Evolutionary conservation across 1,140 invertebrate species (phyloP).

Genomic region (Protaetia brevitarsis): DNA sequence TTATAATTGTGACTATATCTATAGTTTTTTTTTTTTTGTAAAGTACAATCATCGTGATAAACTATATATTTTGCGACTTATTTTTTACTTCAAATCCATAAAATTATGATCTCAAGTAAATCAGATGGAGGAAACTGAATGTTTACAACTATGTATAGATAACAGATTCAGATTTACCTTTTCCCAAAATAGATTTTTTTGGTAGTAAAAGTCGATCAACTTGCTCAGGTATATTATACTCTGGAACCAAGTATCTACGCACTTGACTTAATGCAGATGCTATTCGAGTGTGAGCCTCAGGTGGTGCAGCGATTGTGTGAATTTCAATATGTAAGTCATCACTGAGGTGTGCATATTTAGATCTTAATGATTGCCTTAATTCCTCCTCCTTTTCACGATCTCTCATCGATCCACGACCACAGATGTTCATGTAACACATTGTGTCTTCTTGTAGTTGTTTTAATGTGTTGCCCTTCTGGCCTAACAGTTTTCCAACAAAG

Average conservation of each 20-base stretch:
- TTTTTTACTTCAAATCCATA: too few relatives aligned
- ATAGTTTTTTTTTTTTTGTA: too few relatives aligned
- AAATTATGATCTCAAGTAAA: too few relatives aligned
- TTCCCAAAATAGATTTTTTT: constrained; percentile 81
- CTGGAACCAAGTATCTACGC: constrained; percentile 68
- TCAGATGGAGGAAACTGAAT: too few relatives aligned
- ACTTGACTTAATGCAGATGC: constrained; percentile 80
- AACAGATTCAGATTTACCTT: too few relatives aligned
- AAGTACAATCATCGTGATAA: too few relatives aligned
- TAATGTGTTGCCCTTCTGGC: constrained; percentile 86
- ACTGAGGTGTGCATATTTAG: constrained; percentile 83
- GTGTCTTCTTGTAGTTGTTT: constrained; percentile 88
- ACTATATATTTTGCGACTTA: too few relatives aligned
- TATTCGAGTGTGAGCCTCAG: constrained; percentile 85
- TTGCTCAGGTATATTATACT: constrained; percentile 61
- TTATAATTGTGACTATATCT: too few relatives aligned
- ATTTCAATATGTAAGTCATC: constrained; percentile 91
- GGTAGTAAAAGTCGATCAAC: constrained; percentile 59
- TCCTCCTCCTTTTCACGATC: constrained; percentile 90
- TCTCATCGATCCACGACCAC: constrained; percentile 86
- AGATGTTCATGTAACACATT: constrained; percentile 89
- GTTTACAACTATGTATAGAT: too few relatives aligned
- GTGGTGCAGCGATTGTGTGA: constrained; percentile 77
- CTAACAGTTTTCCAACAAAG: constrained; percentile 88
- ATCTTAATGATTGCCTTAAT: constrained; percentile 74